Percentiles rank a stretch among this genome's conserved stretches.
Conservation (phyloP, 2,113 vertebrate genomes). For the Tychaedon coryphoeus region DNA sequence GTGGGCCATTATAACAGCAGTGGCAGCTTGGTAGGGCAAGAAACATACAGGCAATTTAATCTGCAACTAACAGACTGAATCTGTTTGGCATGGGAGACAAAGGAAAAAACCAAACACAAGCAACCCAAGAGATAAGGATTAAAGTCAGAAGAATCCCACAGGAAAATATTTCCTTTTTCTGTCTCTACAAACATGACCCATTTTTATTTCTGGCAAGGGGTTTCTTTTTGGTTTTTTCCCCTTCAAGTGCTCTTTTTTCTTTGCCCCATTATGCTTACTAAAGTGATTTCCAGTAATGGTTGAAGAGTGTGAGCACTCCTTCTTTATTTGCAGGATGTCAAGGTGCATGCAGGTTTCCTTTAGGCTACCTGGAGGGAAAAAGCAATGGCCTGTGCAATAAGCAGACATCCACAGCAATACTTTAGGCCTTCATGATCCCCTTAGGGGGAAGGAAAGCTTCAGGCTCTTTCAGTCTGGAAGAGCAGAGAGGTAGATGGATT, state of each 20-base stretch:
- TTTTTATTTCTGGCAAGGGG: not conserved
- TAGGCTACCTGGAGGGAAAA: slow-evolving; percentile 37
- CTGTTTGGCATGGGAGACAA: not conserved
- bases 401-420: not conserved
- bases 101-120: not conserved
- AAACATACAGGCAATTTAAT: slow-evolving; percentile 5
- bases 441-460: not conserved
- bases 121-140: not conserved
- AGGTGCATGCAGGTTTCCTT: not conserved
- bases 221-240: fast-evolving
- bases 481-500: not conserved
- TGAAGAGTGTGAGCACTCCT: not conserved
- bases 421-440: not conserved
- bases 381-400: slow-evolving; percentile 16
- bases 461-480: not conserved
- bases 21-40: not conserved
- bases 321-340: not conserved
- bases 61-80: not conserved
- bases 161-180: not conserved
- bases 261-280: not conserved
- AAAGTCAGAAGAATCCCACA: not conserved
- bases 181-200: not conserved
- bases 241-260: not conserved
- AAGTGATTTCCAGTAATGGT: not conserved
- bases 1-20: slow-evolving; percentile 1